Base-by-base conservation (phyloP, 2,797 vertebrate species). In the Sebastiscus tertius region DNA sequence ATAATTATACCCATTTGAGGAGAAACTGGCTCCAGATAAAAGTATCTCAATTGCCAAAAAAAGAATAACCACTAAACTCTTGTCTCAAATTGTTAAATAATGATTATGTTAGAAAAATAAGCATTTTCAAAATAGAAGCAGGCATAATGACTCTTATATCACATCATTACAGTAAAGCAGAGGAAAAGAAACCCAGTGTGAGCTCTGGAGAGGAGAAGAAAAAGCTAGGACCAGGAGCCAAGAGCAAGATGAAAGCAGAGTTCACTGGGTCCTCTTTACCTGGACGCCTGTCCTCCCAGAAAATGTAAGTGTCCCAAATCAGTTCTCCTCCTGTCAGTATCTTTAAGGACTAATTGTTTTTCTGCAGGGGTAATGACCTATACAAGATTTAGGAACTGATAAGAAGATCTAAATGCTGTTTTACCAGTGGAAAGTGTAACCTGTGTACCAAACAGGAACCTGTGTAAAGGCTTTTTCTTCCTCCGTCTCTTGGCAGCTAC, bases 21-120 rank as follows among this genome's bases (percentile, higher is more conserved):
- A 88, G 71, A 79, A 87, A 88, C 86, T 94, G 93, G 92, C 91
- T 81, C 71, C 22, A 14, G 86, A 94, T 94, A 82, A 94, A 94
- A 94, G 92, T 60, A 56, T 75, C 42, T 70, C 33, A 78, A 55
- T 82, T 77, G 82, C 70, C 79, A 36, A 77, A 88, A 82, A 55
- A 59, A n/a, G 80, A 73, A 77, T 82, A 33, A 71, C 76, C 12
- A 11, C 75, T 71, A 75, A 93, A 81, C 75, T 58, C 84, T 77
- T 81, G 81, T 92, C 82, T 82, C 1, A 20, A 81, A 82, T 87
- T 81, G 89, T 94, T 93, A 91, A 87, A 88, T 86, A 91, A 93
- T 90, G 87, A 92, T 92, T 86, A 83, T 91, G 85, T 88, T 88
- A 79, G 78, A 91, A 88, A 93, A 89, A 92, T 84, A 90, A 89